Evolutionary conservation across 2,797 vertebrate species (phyloP).

Genomic region (Falco biarmicus): DNA sequence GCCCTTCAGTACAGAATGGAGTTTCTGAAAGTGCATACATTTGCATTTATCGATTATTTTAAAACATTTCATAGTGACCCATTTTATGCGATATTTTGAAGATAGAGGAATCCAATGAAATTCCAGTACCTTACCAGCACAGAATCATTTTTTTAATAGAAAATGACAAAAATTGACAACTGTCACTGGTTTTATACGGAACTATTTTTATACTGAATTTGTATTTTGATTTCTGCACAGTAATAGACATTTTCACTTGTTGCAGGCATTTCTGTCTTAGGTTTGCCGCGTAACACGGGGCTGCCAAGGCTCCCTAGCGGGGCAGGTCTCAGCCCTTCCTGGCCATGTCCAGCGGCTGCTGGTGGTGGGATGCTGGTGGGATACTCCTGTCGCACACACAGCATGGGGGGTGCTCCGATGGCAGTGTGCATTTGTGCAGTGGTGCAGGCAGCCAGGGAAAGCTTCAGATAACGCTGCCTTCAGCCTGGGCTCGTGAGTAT

Average conservation of each 20-base stretch:
- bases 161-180: not conserved
- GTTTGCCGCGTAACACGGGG: rapidly evolving
- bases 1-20: not conserved
- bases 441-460: not conserved
- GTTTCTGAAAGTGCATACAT: not conserved
- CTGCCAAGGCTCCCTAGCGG: not conserved
- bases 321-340: not conserved
- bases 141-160: not conserved
- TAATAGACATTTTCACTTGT: not conserved
- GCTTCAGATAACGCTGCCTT: not conserved
- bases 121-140: not conserved
- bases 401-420: not conserved
- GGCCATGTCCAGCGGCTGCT: rapidly evolving
- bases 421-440: rapidly evolving
- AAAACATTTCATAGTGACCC: not conserved
- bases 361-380: not conserved
- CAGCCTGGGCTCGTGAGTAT: not conserved
- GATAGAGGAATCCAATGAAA: not conserved
- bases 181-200: not conserved
- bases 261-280: not conserved
- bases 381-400: not conserved
- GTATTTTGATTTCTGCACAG: not conserved
- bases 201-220: not conserved
- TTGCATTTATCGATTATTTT: not conserved
- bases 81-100: not conserved